phyloP scores from a whole-genome alignment of 2,888 invertebrate genomes.

The Harpalus rubripes region DNA sequence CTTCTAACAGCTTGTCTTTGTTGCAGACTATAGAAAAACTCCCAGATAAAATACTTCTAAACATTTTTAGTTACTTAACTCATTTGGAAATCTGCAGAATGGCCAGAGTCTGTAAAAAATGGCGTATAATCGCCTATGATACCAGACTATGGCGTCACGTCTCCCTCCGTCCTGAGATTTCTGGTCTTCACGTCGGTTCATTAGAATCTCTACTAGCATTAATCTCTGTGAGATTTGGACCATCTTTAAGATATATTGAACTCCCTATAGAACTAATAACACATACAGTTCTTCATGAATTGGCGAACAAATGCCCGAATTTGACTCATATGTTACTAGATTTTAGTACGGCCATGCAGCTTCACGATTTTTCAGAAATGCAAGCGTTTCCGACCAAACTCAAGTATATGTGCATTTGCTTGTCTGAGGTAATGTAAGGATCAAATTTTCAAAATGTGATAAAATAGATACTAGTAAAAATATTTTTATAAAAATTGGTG shows the following conservation, averaged over 20 bases:
- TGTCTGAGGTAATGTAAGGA: slow-evolving; percentile 47
- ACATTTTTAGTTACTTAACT: slow-evolving; percentile 95
- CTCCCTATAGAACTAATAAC: slow-evolving; percentile 97
- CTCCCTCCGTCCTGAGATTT: slow-evolving; percentile 96
- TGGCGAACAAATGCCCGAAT: slow-evolving; percentile 97
- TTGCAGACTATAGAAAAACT: slow-evolving; percentile 96
- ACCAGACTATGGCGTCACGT: slow-evolving; percentile 97
- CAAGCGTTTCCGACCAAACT: slow-evolving; percentile 99
- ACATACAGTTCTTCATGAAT: slow-evolving; percentile 96
- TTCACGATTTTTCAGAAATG: slow-evolving; percentile 99
- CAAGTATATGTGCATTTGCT: slow-evolving; percentile 86
- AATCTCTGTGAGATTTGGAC: slow-evolving; percentile 92
- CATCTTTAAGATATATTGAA: slow-evolving; percentile 93
- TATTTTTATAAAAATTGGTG: too few species aligned
- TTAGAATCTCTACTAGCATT: slow-evolving; percentile 92
- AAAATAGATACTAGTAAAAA: too few species aligned
- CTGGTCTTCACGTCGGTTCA: slow-evolving; percentile 94
- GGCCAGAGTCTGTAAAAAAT: slow-evolving; percentile 96
- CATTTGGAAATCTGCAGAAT: slow-evolving; percentile 96
- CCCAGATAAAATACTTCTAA: slow-evolving; percentile 96
- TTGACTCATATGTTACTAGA: slow-evolving; percentile 97
- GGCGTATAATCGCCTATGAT: slow-evolving; percentile 97
- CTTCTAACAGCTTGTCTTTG: slow-evolving; percentile 64
- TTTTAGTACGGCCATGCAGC: slow-evolving; percentile 99
- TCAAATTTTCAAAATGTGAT: neutral